These are phyloP conservation scores for Microctonus aethiopoides DNA, from an alignment of 2,888 invertebrate species.

Conservation along the genomic window DNA sequence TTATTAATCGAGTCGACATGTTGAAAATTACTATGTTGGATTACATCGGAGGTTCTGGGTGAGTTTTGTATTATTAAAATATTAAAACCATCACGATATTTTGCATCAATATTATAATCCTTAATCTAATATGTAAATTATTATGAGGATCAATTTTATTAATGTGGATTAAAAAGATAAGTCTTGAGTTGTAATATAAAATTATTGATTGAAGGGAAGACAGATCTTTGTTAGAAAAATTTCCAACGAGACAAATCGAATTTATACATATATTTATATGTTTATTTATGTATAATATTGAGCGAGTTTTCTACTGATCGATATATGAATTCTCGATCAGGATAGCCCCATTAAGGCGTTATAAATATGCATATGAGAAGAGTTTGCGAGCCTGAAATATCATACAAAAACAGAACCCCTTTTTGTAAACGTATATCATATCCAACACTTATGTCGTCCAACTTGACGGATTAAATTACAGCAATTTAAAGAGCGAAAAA, in stretches of 20 bases:
- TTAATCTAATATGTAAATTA: constrained; percentile 5
- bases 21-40: constrained; percentile 65
- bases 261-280: constrained; percentile 6
- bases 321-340: constrained; percentile 24
- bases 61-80: constrained; percentile 50
- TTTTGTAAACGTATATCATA: neutral
- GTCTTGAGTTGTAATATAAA: constrained; percentile 17
- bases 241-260: constrained; percentile 31
- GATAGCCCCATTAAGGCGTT: constrained; percentile 21
- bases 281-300: constrained; percentile 2
- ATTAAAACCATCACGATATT: neutral
- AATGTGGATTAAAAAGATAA: constrained; percentile 1
- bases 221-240: constrained; percentile 15
- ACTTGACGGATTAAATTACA: constrained; percentile 10
- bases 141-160: neutral
- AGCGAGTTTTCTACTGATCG: constrained; percentile 30
- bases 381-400: neutral
- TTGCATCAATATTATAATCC: neutral
- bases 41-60: constrained; percentile 64
- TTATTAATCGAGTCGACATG: constrained; percentile 45
- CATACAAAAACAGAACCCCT: neutral
- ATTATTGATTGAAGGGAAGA: constrained; percentile 16
- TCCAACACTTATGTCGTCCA: neutral
- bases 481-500: constrained; percentile 8
- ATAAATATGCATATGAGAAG: constrained; percentile 22